Base-by-base conservation (phyloP, 2,113 vertebrate species). In the western clawed frog (Xenopus tropicalis) region DNA sequence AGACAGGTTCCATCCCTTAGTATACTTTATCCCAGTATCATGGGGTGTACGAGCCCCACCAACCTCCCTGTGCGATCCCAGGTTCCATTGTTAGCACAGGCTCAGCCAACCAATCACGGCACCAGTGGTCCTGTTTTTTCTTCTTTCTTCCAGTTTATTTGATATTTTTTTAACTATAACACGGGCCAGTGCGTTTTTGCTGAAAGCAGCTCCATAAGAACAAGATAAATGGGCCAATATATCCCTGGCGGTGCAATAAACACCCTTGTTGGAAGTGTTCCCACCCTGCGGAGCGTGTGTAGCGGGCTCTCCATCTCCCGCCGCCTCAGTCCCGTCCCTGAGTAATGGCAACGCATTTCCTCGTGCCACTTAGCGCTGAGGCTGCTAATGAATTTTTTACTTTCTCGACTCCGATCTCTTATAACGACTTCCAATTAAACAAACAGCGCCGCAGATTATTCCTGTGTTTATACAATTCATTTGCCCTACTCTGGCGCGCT, bases 151-250 rank as follows among this genome's bases (percentile, higher is more conserved):
- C 3, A n/a, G 16, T 54, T 54, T 54, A n/a, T n/a, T 37, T 54
- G 1, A 17, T 54, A 10, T 9, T 54, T 54, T 54, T 54, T 20
- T 4, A n/a, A 54, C 16, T 17, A n/a, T 17, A n/a, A 54, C 16
- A n/a, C 19, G 5, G 52, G 19, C 14, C 14, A n/a, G 16, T 54
- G 16, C 51, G 12, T 42, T 74, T 74, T 59, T 66, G 72, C 63
- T 74, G 64, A 67, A 13, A 59, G 12, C 64, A 29, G 72, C 72
- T 42, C 59, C 59, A 29, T 37, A n/a, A 19, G 6, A 42, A 74
- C 42, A 66, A 59, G 72, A 74, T 44, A 66, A 74, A 74, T 74
- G 52, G 58, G 29, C 62, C 72, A 74, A 67, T 67, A 66, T 58
- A 48, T 67, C 58, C 52, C 19, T 52, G 17, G 59, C 6, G 61